These are phyloP conservation scores for Chloroclystis v-ata DNA, from an alignment of 2,888 invertebrate genomes.

Conservation along the genomic window DNA sequence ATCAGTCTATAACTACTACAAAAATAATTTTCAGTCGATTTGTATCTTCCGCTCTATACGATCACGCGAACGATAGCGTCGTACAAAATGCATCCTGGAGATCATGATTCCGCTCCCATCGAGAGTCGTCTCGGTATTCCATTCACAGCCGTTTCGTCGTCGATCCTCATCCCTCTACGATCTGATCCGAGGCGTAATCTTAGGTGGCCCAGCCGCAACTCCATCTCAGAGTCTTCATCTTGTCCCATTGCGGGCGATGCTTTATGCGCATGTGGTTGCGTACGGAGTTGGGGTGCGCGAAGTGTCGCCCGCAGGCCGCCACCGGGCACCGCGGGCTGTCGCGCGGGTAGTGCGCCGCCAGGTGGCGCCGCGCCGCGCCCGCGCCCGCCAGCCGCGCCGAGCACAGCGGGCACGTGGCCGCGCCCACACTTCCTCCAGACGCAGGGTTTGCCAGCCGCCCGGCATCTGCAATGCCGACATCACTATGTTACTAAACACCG, in stretches of 20 bases:
- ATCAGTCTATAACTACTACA: constrained; percentile 77
- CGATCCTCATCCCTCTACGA: constrained; percentile 33
- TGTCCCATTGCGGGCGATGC: constrained; percentile 88
- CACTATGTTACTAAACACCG: constrained; percentile 51
- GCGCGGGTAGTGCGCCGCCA: constrained; percentile 90
- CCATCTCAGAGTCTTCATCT: constrained; percentile 89
- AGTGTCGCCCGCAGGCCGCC: constrained; percentile 83
- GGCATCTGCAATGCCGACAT: constrained; percentile 81
- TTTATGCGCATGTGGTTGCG: constrained; percentile 92
- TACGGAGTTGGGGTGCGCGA: constrained; percentile 91
- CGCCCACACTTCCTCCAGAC: constrained; percentile 31
- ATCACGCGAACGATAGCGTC: constrained; percentile 46
- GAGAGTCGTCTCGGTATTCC: constrained; percentile 39
- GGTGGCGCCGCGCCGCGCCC: constrained; percentile 83
- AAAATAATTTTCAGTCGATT: constrained; percentile 78
- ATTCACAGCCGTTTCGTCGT: constrained; percentile 52
- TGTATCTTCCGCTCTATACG: constrained; percentile 66
- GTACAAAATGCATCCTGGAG: constrained; percentile 62
- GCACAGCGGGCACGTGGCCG: constrained; percentile 84
- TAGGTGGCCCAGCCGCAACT: constrained; percentile 77
- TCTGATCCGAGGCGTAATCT: constrained; percentile 9
- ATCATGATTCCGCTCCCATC: constrained; percentile 52
- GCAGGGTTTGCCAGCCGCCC: constrained; percentile 48
- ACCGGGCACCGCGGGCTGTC: constrained; percentile 91
- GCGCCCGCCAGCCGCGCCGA: constrained; percentile 81